Conservation (phyloP, 2,888 invertebrate species). For the Mythimna vitellina region DNA sequence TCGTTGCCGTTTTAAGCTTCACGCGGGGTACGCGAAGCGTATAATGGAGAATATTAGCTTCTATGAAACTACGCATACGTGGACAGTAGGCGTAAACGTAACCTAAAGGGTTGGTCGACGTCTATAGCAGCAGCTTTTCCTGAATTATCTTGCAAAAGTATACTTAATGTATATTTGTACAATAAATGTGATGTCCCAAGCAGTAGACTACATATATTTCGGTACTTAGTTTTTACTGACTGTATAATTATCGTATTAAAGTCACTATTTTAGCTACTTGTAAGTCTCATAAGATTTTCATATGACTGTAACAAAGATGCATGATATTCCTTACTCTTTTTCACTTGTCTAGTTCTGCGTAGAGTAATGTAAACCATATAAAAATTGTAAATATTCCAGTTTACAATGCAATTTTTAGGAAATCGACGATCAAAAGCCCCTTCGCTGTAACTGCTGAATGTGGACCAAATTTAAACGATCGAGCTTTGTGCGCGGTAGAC, state of each 20-base stretch:
- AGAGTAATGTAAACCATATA: background rate
- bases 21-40: too few species aligned
- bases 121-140: background rate
- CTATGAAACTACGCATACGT: too few species aligned
- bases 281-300: background rate
- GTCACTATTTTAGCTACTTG: background rate
- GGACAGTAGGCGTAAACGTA: too few species aligned
- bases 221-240: background rate
- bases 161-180: too few species aligned
- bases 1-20: too few species aligned
- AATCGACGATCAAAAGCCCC: constrained; percentile 66
- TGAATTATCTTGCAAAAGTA: background rate
- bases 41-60: too few species aligned
- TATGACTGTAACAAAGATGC: background rate
- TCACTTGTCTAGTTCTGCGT: background rate
- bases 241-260: too few species aligned
- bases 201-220: background rate
- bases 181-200: background rate
- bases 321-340: too few species aligned
- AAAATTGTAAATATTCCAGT: background rate
- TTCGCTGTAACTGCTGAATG: constrained; percentile 71
- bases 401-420: constrained; percentile 63
- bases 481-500: constrained; percentile 79
- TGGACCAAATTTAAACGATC: constrained; percentile 79
- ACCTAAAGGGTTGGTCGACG: background rate